Evolutionary conservation across 2,888 invertebrate species (phyloP).

Genomic region (Lasioglossum malachurum): DNA sequence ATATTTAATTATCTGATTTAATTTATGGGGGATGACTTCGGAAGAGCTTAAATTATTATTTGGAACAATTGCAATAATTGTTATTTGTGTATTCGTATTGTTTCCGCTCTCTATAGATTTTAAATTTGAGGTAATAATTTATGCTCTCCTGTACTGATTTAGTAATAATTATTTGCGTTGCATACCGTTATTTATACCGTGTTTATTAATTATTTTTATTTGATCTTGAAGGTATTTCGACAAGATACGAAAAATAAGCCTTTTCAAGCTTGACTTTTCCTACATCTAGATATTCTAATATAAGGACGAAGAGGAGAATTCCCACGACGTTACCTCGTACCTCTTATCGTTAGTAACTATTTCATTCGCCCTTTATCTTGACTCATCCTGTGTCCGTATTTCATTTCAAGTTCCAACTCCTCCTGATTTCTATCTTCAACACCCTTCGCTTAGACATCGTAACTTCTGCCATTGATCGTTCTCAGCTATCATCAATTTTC

Average conservation of each 20-base stretch:
- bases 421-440: constrained; percentile 11
- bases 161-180: neutral
- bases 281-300: neutral
- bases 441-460: neutral
- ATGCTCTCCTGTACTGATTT: neutral
- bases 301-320: neutral
- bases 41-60: neutral
- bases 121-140: neutral
- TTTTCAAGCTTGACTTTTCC: neutral
- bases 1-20: neutral
- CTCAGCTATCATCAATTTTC: neutral
- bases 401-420: constrained; percentile 2
- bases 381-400: neutral
- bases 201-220: neutral
- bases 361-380: constrained; percentile 10
- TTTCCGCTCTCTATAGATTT: neutral
- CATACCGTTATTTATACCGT: neutral
- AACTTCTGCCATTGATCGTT: neutral
- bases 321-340: neutral
- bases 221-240: neutral
- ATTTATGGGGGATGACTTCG: neutral
- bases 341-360: constrained; percentile 6
- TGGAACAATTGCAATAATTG: neutral
- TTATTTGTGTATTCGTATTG: neutral
- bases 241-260: neutral